Evolutionary conservation across 2,888 invertebrate genomes (phyloP).

Genomic region (Xestia c-nigrum): DNA sequence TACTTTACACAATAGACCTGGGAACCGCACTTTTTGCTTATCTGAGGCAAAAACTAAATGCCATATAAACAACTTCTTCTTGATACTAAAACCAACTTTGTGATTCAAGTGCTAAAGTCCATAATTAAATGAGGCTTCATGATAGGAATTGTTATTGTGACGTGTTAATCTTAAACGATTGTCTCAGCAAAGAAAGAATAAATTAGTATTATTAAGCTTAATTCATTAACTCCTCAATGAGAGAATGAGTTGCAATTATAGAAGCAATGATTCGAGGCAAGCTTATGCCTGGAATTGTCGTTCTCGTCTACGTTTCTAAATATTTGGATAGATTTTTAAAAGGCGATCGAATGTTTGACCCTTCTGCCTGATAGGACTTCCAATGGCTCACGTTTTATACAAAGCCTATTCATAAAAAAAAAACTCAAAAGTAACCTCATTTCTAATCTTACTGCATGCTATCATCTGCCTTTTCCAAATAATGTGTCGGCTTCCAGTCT

Average conservation of each 20-base stretch:
- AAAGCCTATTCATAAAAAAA: background rate
- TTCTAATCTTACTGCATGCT: no score
- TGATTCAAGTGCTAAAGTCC: background rate
- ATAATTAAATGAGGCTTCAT: constrained; percentile 10
- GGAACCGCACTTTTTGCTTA: constrained; percentile 65
- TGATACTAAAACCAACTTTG: constrained; percentile 21
- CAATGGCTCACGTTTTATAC: background rate
- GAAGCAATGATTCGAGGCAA: background rate
- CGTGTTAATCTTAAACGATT: constrained; percentile 49
- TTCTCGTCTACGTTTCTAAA: background rate
- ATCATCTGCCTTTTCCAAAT: background rate
- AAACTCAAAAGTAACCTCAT: no score
- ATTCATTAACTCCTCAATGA: constrained; percentile 48
- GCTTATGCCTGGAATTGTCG: background rate
- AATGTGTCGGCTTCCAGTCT: background rate
- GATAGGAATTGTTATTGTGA: constrained; percentile 15
- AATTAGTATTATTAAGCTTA: constrained; percentile 51
- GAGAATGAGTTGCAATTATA: constrained; percentile 27
- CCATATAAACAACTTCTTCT: constrained; percentile 6
- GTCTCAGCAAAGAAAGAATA: constrained; percentile 52
- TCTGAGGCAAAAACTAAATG: constrained; percentile 35
- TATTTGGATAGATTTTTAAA: background rate
- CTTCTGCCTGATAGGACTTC: background rate
- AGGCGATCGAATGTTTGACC: background rate
- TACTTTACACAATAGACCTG: constrained; percentile 70